These are phyloP conservation scores for Sarcoramphus papa DNA, from an alignment of 2,797 vertebrate genomes.

Conservation along the genomic window DNA sequence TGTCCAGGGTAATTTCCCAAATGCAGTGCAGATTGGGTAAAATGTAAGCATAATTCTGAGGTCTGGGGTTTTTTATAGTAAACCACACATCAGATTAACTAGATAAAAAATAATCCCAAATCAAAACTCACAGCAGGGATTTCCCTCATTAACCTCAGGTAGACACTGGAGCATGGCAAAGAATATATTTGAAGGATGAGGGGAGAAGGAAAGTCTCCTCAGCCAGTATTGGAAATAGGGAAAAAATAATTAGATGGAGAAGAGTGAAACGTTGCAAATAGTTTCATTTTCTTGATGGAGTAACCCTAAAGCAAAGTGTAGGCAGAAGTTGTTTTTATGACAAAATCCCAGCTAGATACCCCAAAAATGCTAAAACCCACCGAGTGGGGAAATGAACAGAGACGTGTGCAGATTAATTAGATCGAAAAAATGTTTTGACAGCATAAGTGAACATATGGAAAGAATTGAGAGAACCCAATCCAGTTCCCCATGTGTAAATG, in stretches of 20 bases:
- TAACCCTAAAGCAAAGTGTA: background rate
- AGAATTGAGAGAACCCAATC: constrained; percentile 70
- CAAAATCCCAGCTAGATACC: constrained; percentile 60
- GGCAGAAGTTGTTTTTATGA: constrained; percentile 3
- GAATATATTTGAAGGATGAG: background rate
- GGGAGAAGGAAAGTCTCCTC: background rate
- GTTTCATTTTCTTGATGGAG: background rate
- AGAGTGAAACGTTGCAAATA: background rate
- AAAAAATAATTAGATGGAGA: background rate
- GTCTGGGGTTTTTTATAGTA: background rate
- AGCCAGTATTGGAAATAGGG: background rate
- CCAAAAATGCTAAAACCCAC: constrained; percentile 19
- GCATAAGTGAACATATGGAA: constrained; percentile 76
- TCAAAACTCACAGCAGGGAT: constrained; percentile 11
- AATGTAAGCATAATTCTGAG: constrained; percentile 4
- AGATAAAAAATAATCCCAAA: constrained; percentile 10
- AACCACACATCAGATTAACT: background rate
- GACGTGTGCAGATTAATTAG: constrained; percentile 62
- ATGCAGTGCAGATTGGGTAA: constrained; percentile 12
- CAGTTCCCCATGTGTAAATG: constrained; percentile 73
- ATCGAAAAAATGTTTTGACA: constrained; percentile 70
- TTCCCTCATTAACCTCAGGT: background rate
- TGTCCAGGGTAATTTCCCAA: constrained; percentile 3
- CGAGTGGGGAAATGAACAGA: constrained; percentile 43
- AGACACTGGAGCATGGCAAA: background rate